These are phyloP conservation scores for Scolopax bukidnonensis DNA, from an alignment of 2,797 vertebrate genomes.

Conservation along the genomic window DNA sequence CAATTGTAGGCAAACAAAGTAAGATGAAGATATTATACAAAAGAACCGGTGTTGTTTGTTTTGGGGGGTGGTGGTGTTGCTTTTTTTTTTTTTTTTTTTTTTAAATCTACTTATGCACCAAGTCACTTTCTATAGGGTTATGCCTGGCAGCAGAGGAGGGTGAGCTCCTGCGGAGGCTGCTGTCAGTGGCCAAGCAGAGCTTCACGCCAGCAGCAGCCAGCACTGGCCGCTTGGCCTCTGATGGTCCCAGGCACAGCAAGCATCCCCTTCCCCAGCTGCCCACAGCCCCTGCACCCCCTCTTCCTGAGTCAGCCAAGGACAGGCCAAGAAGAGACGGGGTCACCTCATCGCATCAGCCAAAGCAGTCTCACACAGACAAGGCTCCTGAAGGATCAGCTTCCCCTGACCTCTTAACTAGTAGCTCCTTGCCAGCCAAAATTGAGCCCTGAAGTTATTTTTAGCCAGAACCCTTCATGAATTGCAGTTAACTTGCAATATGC, in stretches of 20 bases:
- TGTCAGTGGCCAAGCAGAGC: neutral
- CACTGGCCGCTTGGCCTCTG: neutral
- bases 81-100: neutral
- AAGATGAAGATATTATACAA: neutral
- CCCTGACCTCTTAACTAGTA: slow-evolving; percentile 54
- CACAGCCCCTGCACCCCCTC: neutral
- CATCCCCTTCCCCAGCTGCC: neutral
- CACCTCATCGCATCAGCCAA: neutral
- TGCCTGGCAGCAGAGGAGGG: neutral
- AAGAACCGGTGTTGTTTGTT: neutral
- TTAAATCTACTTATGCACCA: neutral
- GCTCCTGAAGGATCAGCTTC: slow-evolving; percentile 39
- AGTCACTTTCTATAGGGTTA: neutral
- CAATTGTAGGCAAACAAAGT: neutral
- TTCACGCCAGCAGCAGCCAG: neutral
- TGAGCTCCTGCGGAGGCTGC: accelerated
- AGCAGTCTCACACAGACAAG: neutral
- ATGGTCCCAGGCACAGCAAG: neutral
- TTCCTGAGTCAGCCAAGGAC: neutral
- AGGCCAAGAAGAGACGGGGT: neutral
- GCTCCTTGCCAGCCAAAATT: slow-evolving; percentile 36
- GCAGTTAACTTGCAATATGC: slow-evolving; percentile 63
- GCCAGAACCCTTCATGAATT: slow-evolving; percentile 45
- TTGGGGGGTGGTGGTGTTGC: too few species aligned
- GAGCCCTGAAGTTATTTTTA: slow-evolving; percentile 60